phyloP scores from a whole-genome alignment of 2,113 vertebrate genomes.

The Psittacara wagleri region DNA sequence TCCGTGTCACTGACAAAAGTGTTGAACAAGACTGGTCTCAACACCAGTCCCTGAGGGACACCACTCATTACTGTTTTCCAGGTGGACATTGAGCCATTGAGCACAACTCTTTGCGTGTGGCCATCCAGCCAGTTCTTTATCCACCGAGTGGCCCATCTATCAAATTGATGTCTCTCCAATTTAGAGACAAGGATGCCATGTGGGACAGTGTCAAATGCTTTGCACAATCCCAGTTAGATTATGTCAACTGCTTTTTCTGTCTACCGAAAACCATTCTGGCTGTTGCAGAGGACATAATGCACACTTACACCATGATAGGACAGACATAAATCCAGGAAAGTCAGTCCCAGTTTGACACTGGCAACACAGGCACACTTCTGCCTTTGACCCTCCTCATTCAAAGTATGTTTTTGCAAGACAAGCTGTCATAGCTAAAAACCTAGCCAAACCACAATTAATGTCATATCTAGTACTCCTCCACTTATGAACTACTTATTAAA shows the following conservation, averaged over 20 bases:
- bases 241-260: background rate
- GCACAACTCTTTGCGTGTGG: no score
- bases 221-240: no score
- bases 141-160: no score
- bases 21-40: no score
- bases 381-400: background rate
- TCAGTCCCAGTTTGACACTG: background rate
- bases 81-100: no score
- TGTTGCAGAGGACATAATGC: background rate
- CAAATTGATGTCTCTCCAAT: no score
- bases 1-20: no score
- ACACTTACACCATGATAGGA: background rate
- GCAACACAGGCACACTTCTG: background rate
- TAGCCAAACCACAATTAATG: background rate
- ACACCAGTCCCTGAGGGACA: no score
- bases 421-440: background rate
- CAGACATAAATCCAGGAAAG: background rate
- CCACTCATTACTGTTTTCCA: no score
- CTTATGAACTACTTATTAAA: background rate
- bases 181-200: no score
- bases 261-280: background rate
- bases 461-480: background rate
- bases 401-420: background rate
- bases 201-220: no score
- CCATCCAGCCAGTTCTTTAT: no score